Conservation (phyloP, 1,140 invertebrate genomes). For the Macrobrachium rosenbergii region DNA sequence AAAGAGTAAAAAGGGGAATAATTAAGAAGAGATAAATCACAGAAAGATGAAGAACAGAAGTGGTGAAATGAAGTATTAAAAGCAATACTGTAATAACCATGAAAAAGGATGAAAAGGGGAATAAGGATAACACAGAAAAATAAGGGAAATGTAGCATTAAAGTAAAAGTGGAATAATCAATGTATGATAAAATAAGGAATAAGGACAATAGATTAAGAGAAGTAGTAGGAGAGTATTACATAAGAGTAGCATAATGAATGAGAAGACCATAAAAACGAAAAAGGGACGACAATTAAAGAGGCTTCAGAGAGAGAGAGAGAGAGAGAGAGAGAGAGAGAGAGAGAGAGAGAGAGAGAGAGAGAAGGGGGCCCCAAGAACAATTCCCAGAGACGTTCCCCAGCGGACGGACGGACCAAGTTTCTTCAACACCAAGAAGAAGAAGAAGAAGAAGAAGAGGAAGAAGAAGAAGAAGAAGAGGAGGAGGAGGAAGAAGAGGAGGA, state of each 20-base stretch:
- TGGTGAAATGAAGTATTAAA: neutral
- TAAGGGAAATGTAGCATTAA: neutral
- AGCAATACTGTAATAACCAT: neutral
- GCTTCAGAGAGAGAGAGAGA: too few relatives aligned
- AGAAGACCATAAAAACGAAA: neutral
- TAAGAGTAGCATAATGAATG: neutral
- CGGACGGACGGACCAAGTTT: too few relatives aligned
- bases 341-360: neutral
- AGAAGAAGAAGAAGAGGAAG: too few relatives aligned
- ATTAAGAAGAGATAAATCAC: neutral
- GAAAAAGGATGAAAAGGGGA: neutral
- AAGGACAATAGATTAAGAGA: neutral
- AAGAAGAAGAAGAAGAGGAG: too few relatives aligned
- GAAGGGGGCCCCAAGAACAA: neutral
- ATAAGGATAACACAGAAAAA: neutral
- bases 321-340: neutral
- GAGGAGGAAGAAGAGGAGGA: too few relatives aligned
- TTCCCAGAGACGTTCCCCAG: neutral
- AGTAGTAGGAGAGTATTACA: neutral
- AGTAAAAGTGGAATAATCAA: neutral
- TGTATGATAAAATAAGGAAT: neutral
- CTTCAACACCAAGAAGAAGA: too few relatives aligned
- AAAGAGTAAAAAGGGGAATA: neutral
- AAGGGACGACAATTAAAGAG: neutral
- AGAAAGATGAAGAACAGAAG: neutral